Evolutionary conservation across 1,140 invertebrate species (phyloP).

Genomic region (Zaprionus camerounensis): DNA sequence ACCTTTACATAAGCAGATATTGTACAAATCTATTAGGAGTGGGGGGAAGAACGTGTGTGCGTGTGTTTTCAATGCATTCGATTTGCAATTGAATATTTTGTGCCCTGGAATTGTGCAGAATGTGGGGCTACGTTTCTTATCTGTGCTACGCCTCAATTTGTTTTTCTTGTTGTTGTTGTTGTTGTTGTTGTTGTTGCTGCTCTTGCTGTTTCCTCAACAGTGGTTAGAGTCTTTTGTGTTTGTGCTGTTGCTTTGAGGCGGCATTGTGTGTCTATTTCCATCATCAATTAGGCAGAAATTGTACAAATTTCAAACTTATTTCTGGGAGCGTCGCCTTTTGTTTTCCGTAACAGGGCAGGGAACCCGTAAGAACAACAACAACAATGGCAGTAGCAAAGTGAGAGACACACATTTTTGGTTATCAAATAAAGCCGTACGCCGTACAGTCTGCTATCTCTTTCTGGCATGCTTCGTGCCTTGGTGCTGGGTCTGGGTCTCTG

Average conservation of each 20-base stretch:
- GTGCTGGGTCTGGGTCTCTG: conserved; percentile 10
- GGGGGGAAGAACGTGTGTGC: conserved; percentile 35
- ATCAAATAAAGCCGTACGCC: conserved; percentile 10
- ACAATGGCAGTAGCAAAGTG: not conserved
- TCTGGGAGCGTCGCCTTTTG: not conserved
- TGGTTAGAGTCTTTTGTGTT: not conserved
- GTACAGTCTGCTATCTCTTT: conserved; percentile 11
- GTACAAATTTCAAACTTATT: conserved; percentile 17
- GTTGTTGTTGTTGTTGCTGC: not conserved
- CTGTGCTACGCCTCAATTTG: conserved; percentile 3
- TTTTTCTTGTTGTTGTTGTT: not conserved
- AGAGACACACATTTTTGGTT: conserved; percentile 12
- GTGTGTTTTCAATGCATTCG: conserved; percentile 48
- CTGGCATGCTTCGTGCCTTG: not conserved
- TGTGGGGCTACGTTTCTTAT: conserved; percentile 33
- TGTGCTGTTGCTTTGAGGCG: too few species aligned
- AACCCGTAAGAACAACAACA: not conserved
- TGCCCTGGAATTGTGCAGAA: conserved; percentile 31
- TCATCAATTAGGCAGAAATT: conserved; percentile 27
- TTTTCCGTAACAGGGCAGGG: not conserved
- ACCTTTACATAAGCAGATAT: conserved; percentile 19
- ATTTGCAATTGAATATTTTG: conserved; percentile 47
- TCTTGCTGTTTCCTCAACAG: not conserved
- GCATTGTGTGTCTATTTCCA: conserved; percentile 1
- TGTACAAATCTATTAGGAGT: not conserved